Base-by-base conservation (phyloP, 2,888 invertebrate genomes). In the Trichopoda pennipes region DNA sequence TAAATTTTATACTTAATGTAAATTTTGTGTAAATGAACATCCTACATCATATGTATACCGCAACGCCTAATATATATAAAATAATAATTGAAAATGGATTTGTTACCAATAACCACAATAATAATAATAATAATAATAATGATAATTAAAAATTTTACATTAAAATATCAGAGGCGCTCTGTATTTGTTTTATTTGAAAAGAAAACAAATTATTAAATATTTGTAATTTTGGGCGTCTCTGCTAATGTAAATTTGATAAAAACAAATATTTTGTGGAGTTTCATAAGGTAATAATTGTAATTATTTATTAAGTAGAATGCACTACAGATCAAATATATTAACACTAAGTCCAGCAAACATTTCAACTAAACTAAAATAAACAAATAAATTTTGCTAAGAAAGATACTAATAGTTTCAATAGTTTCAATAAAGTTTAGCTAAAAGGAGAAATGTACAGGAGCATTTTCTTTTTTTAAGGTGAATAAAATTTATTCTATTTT, bases 51-150 rank as follows among this genome's bases (percentile, higher is more conserved):
- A n/a, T 38, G 10, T 51, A 17, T 1, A 66, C 58, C 35, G 14
- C 70, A 78, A 19, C 23, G 28, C 55, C 17, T 49, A 23, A 79
- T 68, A 79, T 60, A 72, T 55, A 68, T 23, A 79, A 73, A 80
- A 68, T 63, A 68, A 77, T 70, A 77, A 80, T 80, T 80, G 79
- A 56, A 69, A 80, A 69, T 42, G 79, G 55, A 70, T 77, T 70
- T 61, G 69, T 53, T 53, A 53, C 63, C 63, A 49, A 55, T 63
- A 19, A 56, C 79, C 73, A 69, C 68, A 80, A 47, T 38, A 73
- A 61, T 61, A 79, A 42, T 47, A 73, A 61, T 61, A 79, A 42
- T 47, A 74, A 74, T 80, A 80, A 61, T 74, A 56, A 61, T 47
- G 61, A 68, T 61, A 56, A 74, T 73, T 61, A 73, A 73, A 64